phyloP scores from a whole-genome alignment of 2,113 vertebrate genomes.

The Spea bombifrons region DNA sequence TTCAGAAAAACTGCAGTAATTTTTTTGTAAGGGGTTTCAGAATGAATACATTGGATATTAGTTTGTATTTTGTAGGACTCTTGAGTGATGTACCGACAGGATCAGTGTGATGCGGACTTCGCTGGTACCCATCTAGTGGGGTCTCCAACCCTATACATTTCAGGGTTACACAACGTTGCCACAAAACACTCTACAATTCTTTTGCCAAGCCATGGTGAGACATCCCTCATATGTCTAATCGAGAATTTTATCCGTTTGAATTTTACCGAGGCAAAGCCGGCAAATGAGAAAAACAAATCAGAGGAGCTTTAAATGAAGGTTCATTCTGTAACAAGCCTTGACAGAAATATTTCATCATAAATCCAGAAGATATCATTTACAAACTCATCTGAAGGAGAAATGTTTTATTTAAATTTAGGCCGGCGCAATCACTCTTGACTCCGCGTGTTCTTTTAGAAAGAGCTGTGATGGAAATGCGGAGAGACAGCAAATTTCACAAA shows the following conservation, averaged over 20 bases:
- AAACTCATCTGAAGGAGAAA: slow-evolving; percentile 34
- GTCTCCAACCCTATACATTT: too few species aligned
- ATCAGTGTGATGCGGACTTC: too few species aligned
- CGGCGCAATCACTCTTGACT: slow-evolving; percentile 17
- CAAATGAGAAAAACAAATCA: slow-evolving; percentile 26
- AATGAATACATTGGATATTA: too few species aligned
- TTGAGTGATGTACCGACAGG: too few species aligned
- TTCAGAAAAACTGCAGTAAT: too few species aligned
- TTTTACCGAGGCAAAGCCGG: slow-evolving; percentile 14
- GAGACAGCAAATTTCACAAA: slow-evolving; percentile 1
- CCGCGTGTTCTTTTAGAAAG: slow-evolving; percentile 8
- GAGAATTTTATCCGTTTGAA: slow-evolving; percentile 14
- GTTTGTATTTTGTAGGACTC: too few species aligned
- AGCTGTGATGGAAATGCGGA: slow-evolving; percentile 22
- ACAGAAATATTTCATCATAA: slow-evolving; percentile 42
- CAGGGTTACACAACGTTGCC: background rate
- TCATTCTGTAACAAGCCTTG: slow-evolving; percentile 14
- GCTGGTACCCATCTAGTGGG: too few species aligned
- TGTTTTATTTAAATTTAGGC: slow-evolving; percentile 36
- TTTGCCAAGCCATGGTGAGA: background rate
- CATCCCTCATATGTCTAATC: background rate
- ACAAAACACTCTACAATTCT: background rate
- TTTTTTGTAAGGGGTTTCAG: too few species aligned
- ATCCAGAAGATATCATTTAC: slow-evolving; percentile 35
- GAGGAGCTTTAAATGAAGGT: slow-evolving; percentile 5